Evolutionary conservation across 2,797 vertebrate species (phyloP).

Genomic region (Vespertilio murinus): DNA sequence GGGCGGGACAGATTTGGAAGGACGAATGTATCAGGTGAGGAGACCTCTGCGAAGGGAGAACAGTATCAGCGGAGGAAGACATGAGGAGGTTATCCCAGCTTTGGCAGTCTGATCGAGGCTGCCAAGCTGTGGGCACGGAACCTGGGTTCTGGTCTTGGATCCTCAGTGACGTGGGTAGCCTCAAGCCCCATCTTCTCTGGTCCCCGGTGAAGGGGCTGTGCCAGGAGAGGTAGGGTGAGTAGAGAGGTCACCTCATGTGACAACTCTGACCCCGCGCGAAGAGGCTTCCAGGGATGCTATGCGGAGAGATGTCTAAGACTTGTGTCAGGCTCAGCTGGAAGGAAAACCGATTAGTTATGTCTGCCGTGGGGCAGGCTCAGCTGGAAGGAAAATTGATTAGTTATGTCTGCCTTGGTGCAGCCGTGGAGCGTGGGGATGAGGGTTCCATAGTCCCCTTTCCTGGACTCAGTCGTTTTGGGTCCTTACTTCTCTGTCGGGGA

Average conservation of each 20-base stretch:
- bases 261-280: neutral
- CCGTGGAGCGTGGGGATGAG: neutral
- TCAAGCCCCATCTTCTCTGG: neutral
- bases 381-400: neutral
- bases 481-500: neutral
- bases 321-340: neutral
- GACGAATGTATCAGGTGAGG: neutral
- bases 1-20: neutral
- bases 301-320: neutral
- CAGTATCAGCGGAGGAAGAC: neutral
- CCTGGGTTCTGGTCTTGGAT: neutral
- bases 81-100: neutral
- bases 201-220: neutral
- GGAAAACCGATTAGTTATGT: slow-evolving; percentile 7
- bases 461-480: neutral
- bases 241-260: neutral
- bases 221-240: neutral
- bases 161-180: neutral
- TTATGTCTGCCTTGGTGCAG: neutral
- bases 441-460: neutral
- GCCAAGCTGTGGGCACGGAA: neutral
- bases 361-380: too few relatives aligned
- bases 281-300: neutral
- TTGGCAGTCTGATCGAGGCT: neutral
- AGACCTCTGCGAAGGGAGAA: neutral